These are phyloP conservation scores for Rana temporaria DNA, from an alignment of 2,113 vertebrate species.

Conservation along the genomic window DNA sequence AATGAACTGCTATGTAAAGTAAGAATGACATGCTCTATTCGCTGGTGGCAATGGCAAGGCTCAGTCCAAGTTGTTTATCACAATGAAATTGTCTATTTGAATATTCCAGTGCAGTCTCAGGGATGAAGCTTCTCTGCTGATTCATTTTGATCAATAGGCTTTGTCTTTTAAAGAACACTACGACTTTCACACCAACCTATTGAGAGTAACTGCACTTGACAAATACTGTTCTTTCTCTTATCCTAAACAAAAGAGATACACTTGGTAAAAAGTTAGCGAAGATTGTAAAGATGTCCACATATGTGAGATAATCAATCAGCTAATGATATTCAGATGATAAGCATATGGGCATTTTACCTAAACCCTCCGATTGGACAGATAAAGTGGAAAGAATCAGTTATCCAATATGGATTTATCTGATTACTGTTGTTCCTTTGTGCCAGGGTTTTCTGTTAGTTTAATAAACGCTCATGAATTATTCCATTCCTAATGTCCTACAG, in stretches of 20 bases:
- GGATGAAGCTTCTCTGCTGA: conserved; percentile 19
- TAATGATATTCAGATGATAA: too few relatives aligned
- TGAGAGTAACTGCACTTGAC: conserved; percentile 33
- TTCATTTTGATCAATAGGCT: conserved; percentile 49
- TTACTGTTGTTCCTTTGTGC: too few relatives aligned
- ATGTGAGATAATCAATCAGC: too few relatives aligned
- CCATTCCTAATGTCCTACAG: too few relatives aligned
- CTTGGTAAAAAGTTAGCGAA: neutral
- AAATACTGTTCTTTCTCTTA: conserved; percentile 23
- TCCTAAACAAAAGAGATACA: neutral
- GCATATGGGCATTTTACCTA: too few relatives aligned
- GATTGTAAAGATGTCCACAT: too few relatives aligned
- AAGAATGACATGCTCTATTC: conserved; percentile 36
- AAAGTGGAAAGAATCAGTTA: too few relatives aligned
- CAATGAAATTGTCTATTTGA: conserved; percentile 44
- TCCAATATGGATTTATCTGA: too few relatives aligned
- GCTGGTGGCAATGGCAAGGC: conserved; percentile 39
- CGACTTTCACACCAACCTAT: conserved; percentile 42
- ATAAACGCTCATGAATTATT: too few relatives aligned
- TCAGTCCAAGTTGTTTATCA: conserved; percentile 21
- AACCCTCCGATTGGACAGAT: too few relatives aligned
- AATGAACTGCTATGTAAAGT: conserved; percentile 13
- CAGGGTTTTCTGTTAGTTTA: too few relatives aligned
- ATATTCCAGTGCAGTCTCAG: conserved; percentile 23
- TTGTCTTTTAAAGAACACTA: conserved; percentile 48